These are phyloP conservation scores for Phalanger gymnotis DNA, from an alignment of 2,797 vertebrate genomes.

Conservation along the genomic window DNA sequence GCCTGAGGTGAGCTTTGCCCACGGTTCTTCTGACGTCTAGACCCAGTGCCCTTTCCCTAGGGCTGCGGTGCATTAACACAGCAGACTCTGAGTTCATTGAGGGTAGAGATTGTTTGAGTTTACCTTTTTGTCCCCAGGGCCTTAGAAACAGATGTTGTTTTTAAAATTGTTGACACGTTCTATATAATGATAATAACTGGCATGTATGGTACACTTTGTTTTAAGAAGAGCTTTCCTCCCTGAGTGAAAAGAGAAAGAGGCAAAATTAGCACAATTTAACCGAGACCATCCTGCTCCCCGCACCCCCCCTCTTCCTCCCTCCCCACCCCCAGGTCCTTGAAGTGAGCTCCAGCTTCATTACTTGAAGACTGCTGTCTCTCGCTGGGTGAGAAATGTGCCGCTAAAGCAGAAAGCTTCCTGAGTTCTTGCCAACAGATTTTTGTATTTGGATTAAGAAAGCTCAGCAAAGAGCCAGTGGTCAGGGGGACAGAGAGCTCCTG, in stretches of 20 bases:
- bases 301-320: not conserved
- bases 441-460: not conserved
- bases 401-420: slow-evolving; percentile 39
- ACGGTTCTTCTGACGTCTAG: not conserved
- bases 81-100: not conserved
- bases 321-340: not conserved
- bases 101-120: not conserved
- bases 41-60: not conserved
- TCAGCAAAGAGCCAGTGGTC: not conserved
- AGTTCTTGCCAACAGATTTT: not conserved
- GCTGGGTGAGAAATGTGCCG: slow-evolving; percentile 46
- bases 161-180: not conserved
- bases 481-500: not conserved
- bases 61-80: not conserved
- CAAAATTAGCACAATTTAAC: not conserved
- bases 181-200: not conserved
- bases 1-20: not conserved
- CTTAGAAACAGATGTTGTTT: not conserved
- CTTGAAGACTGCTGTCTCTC: not conserved
- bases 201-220: not conserved
- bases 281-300: not conserved
- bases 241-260: not conserved
- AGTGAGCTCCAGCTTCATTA: not conserved
- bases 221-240: not conserved
- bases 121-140: not conserved